phyloP scores from a whole-genome alignment of 2,797 vertebrate genomes.

The Brachyrhaphis roseni region DNA sequence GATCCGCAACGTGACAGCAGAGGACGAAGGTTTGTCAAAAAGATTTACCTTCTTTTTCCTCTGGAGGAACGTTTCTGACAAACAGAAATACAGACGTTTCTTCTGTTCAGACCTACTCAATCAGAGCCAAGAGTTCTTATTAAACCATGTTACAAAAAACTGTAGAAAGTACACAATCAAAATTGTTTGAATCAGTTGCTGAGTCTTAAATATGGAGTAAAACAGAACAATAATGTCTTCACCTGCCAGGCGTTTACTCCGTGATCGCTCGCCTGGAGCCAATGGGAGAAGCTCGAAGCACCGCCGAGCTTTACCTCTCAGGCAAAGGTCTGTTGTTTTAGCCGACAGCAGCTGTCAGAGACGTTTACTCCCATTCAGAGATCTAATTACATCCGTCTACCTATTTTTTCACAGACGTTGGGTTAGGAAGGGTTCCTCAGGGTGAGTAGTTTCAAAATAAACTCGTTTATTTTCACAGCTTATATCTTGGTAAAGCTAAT shows the following conservation, averaged over 20 bases:
- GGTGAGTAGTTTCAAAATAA: constrained; percentile 81
- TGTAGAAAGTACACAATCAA: not conserved
- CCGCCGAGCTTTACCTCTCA: constrained; percentile 91
- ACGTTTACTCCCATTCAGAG: not conserved
- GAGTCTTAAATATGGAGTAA: not conserved
- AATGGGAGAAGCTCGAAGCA: constrained; percentile 91
- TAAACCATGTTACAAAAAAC: not conserved
- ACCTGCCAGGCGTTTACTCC: constrained; percentile 87
- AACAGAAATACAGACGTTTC: not conserved
- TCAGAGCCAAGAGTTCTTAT: not conserved
- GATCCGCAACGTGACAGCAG: constrained; percentile 90
- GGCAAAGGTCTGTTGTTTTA: constrained; percentile 86
- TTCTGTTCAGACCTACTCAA: not conserved
- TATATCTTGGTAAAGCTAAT: not conserved
- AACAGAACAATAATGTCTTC: constrained; percentile 19
- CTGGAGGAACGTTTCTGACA: not conserved
- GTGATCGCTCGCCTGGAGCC: constrained; percentile 91
- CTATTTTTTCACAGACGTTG: constrained; percentile 86
- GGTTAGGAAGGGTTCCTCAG: constrained; percentile 86
- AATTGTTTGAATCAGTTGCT: not conserved
- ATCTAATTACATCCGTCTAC: constrained; percentile 29
- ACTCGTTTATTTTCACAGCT: not conserved
- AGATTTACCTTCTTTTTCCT: not conserved
- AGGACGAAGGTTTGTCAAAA: constrained; percentile 90
- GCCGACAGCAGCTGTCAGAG: not conserved